Conservation (phyloP, 1,140 invertebrate species). For the Centruroides vittatus region DNA sequence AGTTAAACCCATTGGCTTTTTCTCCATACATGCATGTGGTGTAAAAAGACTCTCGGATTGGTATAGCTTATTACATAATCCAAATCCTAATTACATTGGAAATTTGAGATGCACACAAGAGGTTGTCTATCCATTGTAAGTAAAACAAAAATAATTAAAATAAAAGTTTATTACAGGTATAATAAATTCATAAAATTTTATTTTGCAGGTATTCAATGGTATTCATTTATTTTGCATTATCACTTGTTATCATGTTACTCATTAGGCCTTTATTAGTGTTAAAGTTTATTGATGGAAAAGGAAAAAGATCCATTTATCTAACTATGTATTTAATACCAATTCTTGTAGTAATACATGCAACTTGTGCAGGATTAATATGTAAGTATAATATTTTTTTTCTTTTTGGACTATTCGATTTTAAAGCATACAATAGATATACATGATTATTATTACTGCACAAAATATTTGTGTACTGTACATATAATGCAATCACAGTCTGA, state of each 20-base stretch:
- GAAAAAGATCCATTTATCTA: slow-evolving; percentile 62
- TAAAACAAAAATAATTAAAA: slow-evolving; percentile 18
- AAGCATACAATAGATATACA: not conserved
- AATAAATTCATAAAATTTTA: not conserved
- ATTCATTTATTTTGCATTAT: slow-evolving; percentile 77
- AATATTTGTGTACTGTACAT: too few relatives aligned
- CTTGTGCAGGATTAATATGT: slow-evolving; percentile 83
- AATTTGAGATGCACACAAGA: slow-evolving; percentile 89
- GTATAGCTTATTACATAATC: slow-evolving; percentile 92
- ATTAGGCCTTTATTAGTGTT: slow-evolving; percentile 52
- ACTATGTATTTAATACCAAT: slow-evolving; percentile 90
- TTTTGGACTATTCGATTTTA: not conserved
- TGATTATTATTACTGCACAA: not conserved
- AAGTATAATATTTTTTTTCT: slow-evolving; percentile 31
- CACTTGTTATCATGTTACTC: slow-evolving; percentile 61
- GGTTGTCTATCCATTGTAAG: slow-evolving; percentile 91
- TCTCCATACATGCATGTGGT: slow-evolving; percentile 58
- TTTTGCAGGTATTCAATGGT: slow-evolving; percentile 79
- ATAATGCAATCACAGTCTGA: too few relatives aligned
- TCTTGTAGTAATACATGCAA: slow-evolving; percentile 69
- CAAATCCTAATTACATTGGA: slow-evolving; percentile 74
- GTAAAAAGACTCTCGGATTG: slow-evolving; percentile 72
- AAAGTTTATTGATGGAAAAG: slow-evolving; percentile 49
- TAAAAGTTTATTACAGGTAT: not conserved
- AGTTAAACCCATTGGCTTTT: slow-evolving; percentile 56